These are phyloP conservation scores for Phytoseiulus persimilis DNA, from an alignment of 2,888 invertebrate genomes.

Conservation along the genomic window DNA sequence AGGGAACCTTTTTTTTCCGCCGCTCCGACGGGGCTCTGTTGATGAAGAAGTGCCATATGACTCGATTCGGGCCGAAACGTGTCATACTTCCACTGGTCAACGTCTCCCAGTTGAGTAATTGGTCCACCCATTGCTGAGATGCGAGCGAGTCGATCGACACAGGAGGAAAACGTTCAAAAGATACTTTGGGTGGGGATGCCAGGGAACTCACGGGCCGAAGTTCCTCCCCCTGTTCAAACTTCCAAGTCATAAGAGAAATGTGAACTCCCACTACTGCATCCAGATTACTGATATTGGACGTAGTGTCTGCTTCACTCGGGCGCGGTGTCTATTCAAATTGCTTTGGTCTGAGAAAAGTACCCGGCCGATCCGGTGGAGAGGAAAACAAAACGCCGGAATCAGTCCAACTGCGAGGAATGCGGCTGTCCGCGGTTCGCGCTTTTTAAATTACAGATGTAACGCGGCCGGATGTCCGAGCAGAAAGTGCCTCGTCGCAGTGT, in stretches of 20 bases:
- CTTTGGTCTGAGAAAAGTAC: neutral
- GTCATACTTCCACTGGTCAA: neutral
- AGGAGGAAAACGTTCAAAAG: neutral
- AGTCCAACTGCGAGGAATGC: neutral
- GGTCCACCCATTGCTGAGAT: neutral
- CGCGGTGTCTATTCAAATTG: neutral
- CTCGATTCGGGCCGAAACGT: neutral
- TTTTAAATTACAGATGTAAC: neutral
- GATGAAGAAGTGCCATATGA: neutral
- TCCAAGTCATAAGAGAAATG: neutral
- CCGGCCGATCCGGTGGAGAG: neutral
- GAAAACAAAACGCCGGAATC: neutral
- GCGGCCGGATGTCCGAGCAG: neutral
- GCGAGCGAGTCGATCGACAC: neutral
- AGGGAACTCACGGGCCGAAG: neutral
- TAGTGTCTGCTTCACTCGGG: neutral
- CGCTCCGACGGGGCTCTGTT: neutral
- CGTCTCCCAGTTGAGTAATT: neutral
- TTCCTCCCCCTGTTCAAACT: neutral
- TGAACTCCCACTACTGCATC: neutral
- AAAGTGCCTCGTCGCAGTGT: neutral
- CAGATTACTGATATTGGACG: neutral
- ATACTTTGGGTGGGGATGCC: neutral
- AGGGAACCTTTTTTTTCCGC: neutral
- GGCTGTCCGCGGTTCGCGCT: neutral